A percentile compares a stretch with the other conserved stretches of the same genome.
These are phyloP conservation scores for Brachionus calyciflorus DNA, from an alignment of 1,140 invertebrate species.

Conservation along the genomic window DNA sequence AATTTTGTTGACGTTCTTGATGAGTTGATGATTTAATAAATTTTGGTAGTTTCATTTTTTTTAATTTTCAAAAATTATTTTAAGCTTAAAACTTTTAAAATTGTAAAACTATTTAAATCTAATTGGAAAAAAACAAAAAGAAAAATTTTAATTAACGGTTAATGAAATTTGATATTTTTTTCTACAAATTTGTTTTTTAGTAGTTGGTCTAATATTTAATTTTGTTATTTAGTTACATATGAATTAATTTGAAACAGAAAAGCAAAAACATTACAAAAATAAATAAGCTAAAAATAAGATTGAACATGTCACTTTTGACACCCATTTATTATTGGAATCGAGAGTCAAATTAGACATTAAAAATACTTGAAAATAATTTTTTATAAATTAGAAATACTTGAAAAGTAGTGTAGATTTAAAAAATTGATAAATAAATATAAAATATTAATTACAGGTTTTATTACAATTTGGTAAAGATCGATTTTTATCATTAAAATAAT, in stretches of 20 bases:
- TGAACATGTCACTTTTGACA: conserved; percentile 29
- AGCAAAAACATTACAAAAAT: no score
- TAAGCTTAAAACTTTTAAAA: not conserved
- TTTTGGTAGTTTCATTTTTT: conserved; percentile 42
- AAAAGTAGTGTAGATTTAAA: no score
- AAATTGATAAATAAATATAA: conserved; percentile 5
- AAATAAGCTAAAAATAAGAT: no score
- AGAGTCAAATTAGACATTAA: not conserved
- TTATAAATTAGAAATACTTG: no score
- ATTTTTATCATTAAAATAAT: not conserved
- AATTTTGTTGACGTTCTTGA: conserved; percentile 37
- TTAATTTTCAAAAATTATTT: no score
- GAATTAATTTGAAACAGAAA: no score
- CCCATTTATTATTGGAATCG: conserved; percentile 14
- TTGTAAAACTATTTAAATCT: conserved; percentile 1
- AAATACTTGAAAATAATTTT: no score
- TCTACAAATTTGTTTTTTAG: no score
- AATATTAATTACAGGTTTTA: conserved; percentile 21
- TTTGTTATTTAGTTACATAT: no score
- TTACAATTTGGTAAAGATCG: not conserved
- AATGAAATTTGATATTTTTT: conserved; percentile 32
- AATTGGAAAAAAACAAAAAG: not conserved
- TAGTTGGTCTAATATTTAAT: no score
- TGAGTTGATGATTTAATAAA: conserved; percentile 33
- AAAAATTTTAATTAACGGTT: not conserved